phyloP scores from a whole-genome alignment of 2,113 vertebrate genomes.

The Toxostoma redivivum region DNA sequence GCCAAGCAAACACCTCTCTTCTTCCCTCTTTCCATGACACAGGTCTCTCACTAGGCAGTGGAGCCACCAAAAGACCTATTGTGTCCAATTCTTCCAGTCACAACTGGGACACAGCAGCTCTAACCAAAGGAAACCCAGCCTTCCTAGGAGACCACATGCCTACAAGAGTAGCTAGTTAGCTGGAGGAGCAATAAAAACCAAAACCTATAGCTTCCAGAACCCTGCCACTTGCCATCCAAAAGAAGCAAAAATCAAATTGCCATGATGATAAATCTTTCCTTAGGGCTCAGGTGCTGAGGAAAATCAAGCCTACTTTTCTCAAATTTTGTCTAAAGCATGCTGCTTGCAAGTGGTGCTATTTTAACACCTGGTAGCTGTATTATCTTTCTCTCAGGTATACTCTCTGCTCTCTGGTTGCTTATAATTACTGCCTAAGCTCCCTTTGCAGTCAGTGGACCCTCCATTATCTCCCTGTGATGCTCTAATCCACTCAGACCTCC shows the following conservation, averaged over 20 bases:
- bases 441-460: neutral
- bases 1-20: neutral
- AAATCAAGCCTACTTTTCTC: neutral
- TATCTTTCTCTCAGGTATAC: neutral
- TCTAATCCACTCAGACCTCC: slow-evolving; percentile 10
- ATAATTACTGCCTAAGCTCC: slow-evolving; percentile 1
- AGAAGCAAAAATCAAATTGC: neutral
- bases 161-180: neutral
- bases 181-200: neutral
- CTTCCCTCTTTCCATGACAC: neutral
- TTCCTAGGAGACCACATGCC: neutral
- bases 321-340: neutral
- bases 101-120: neutral
- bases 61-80: neutral
- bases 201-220: neutral
- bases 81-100: neutral
- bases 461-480: slow-evolving; percentile 1
- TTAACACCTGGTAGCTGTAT: neutral
- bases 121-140: neutral
- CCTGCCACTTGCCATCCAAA: neutral
- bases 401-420: neutral
- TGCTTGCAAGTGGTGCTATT: neutral
- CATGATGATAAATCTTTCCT: neutral
- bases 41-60: neutral
- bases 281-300: neutral